Conservation (phyloP, 2,113 vertebrate species). For the Phycodurus eques region DNA sequence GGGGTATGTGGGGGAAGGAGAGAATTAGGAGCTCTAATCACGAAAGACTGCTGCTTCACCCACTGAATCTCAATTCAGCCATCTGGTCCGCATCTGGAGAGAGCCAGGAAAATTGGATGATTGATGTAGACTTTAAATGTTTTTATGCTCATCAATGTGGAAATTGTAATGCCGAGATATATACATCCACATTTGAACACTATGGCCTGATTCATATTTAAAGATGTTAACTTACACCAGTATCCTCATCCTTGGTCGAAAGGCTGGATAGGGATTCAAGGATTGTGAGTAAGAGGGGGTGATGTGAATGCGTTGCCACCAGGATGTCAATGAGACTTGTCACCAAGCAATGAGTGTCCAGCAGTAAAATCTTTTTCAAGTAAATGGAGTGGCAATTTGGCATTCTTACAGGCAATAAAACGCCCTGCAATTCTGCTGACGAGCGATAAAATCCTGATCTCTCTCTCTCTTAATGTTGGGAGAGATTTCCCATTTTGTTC, state of each 20-base stretch:
- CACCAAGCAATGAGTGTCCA: background rate
- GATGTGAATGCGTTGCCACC: conserved; percentile 14
- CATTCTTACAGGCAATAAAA: conserved; percentile 10
- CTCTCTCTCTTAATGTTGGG: conserved; percentile 6
- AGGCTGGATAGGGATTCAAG: conserved; percentile 38
- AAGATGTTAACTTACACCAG: background rate
- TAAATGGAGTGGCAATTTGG: background rate
- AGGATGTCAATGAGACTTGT: conserved; percentile 49
- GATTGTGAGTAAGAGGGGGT: conserved; percentile 19
- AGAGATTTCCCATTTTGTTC: background rate
- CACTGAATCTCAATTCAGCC: conserved; percentile 40
- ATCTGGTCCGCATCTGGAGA: background rate
- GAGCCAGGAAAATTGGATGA: background rate
- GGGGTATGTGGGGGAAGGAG: background rate
- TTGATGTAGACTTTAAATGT: background rate
- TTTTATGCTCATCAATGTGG: background rate
- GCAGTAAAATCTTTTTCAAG: conserved; percentile 10
- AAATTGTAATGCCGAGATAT: background rate
- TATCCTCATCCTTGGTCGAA: background rate
- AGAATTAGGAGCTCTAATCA: background rate
- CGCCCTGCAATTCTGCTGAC: background rate
- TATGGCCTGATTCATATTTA: background rate
- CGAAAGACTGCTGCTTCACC: conserved; percentile 24
- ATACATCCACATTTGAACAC: background rate
- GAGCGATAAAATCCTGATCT: conserved; percentile 16